phyloP scores from a whole-genome alignment of 1,140 invertebrate species.

The Danaus plexippus region DNA sequence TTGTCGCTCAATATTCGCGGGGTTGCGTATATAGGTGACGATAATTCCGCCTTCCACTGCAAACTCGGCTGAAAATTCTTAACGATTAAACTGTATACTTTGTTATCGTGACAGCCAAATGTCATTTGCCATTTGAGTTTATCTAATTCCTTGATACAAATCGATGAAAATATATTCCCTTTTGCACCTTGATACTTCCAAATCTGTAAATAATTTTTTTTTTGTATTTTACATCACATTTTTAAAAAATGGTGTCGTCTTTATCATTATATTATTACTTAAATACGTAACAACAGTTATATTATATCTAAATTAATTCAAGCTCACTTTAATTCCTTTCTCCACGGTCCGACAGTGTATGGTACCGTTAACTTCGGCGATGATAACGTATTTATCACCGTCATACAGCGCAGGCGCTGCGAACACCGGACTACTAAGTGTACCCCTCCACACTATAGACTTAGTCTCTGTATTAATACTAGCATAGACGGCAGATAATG shows the following conservation, averaged over 20 bases:
- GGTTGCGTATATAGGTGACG: conserved; percentile 75
- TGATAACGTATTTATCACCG: conserved; percentile 67
- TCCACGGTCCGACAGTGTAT: conserved; percentile 69
- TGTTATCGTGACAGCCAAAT: conserved; percentile 77
- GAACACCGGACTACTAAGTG: conserved; percentile 75
- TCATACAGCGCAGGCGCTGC: conserved; percentile 72
- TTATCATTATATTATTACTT: no score
- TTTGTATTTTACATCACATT: no score
- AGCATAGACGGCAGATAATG: conserved; percentile 73
- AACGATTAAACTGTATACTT: conserved; percentile 72
- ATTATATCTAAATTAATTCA: background rate
- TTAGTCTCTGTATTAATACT: conserved; percentile 65
- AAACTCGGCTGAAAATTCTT: conserved; percentile 51
- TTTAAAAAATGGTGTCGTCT: no score
- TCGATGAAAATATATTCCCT: conserved; percentile 79
- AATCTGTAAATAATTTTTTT: conserved; percentile 66
- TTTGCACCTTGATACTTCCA: conserved; percentile 72
- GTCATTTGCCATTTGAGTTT: conserved; percentile 67
- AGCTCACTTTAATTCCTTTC: conserved; percentile 54
- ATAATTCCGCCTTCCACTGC: conserved; percentile 58
- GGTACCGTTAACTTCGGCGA: conserved; percentile 73
- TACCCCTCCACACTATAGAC: conserved; percentile 70
- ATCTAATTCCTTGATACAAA: conserved; percentile 47
- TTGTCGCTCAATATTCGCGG: conserved; percentile 68
- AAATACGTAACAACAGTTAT: no score